Conservation (phyloP, 2,113 vertebrate species). For the Pluvialis apricaria region DNA sequence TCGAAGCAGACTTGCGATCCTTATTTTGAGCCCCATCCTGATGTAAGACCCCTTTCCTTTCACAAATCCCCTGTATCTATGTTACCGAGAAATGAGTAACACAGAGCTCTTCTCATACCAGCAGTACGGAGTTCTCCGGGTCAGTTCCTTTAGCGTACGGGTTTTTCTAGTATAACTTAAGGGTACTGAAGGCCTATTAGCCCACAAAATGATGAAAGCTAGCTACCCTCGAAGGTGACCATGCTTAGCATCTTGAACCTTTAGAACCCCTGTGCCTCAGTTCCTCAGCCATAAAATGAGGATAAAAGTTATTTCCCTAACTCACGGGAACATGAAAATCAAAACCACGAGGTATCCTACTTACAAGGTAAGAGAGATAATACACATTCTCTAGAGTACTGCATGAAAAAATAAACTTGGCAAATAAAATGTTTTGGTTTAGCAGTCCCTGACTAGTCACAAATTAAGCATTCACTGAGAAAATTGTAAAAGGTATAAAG, state of each 20-base stretch:
- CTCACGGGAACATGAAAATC: not conserved
- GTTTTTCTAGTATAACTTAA: not conserved
- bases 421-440: not conserved
- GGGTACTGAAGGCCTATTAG: not conserved
- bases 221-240: not conserved
- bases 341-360: not conserved
- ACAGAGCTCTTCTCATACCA: not conserved
- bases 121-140: not conserved
- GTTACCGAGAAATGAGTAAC: not conserved
- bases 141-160: not conserved
- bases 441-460: not conserved
- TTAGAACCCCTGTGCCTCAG: not conserved
- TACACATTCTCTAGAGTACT: not conserved
- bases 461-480: not conserved
- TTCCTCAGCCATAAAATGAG: not conserved
- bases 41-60: not conserved
- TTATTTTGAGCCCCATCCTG: not conserved
- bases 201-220: not conserved
- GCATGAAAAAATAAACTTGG: not conserved
- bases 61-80: accelerated
- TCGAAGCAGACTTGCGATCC: accelerated
- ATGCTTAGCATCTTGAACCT: not conserved
- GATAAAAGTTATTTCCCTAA: not conserved
- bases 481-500: not conserved
- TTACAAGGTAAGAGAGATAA: not conserved